Evolutionary conservation across 2,797 vertebrate species (phyloP).

Genomic region (Coregonus suidteri): DNA sequence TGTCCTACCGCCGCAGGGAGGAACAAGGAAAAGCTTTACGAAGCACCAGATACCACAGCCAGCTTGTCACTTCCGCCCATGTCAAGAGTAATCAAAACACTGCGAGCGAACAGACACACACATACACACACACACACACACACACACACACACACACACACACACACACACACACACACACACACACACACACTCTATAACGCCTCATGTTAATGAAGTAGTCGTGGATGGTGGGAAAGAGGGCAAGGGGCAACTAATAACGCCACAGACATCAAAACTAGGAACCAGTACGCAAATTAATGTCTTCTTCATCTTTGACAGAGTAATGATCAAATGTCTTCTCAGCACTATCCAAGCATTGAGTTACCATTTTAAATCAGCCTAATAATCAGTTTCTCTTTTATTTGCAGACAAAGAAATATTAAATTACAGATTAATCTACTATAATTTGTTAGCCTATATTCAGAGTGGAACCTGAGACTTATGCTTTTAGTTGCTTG

Average conservation of each 20-base stretch:
- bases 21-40: conserved; percentile 28
- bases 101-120: conserved; percentile 34
- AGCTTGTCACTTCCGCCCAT: conserved; percentile 67
- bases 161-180: conserved; percentile 41
- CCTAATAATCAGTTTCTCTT: not conserved
- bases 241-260: not conserved
- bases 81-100: conserved; percentile 56
- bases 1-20: not conserved
- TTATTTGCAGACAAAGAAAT: not conserved
- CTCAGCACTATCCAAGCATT: not conserved
- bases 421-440: not conserved
- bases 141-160: conserved; percentile 41
- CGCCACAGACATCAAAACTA: not conserved
- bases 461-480: conserved; percentile 1
- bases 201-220: not conserved
- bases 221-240: not conserved
- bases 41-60: conserved; percentile 58
- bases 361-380: not conserved
- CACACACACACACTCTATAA: conserved; percentile 5
- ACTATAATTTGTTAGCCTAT: not conserved
- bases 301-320: not conserved
- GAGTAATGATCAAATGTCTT: not conserved
- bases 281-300: not conserved
- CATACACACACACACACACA: conserved; percentile 40
- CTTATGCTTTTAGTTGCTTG: not conserved